These are phyloP conservation scores for Desmophyllum pertusum DNA, from an alignment of 92 coral and sea anemone species.

Conservation along the genomic window DNA sequence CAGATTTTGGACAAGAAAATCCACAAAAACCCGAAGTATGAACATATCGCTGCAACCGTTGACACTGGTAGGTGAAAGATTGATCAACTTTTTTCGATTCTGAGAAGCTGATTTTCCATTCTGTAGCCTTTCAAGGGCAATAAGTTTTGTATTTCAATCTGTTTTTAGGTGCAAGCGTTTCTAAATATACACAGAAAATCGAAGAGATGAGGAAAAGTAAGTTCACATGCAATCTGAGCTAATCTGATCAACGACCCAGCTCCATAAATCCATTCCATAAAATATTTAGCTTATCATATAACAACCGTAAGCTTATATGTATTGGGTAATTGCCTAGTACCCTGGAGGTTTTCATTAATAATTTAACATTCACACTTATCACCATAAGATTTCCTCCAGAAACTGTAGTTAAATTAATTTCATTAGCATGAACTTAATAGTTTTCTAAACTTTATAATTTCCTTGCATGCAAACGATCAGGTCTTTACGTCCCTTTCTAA, in stretches of 20 bases:
- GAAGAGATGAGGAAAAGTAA: constrained; percentile 93
- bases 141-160: neutral
- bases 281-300: neutral
- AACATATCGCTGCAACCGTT: constrained; percentile 90
- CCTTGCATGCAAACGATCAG: no score
- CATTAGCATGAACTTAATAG: neutral
- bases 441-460: neutral
- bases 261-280: neutral
- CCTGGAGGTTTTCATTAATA: neutral
- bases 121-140: neutral
- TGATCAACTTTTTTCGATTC: neutral
- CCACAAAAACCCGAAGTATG: constrained; percentile 95
- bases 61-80: constrained; percentile 80
- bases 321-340: neutral
- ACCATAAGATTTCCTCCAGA: neutral
- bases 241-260: neutral
- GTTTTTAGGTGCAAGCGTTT: constrained; percentile 80
- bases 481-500: no score
- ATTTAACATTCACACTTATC: neutral
- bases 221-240: neutral
- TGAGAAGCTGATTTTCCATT: neutral
- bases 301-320: neutral
- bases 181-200: constrained; percentile 85
- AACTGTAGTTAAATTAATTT: neutral
- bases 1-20: constrained; percentile 92